Conservation (phyloP, 2,113 vertebrate species). For the Actinemys pallida region DNA sequence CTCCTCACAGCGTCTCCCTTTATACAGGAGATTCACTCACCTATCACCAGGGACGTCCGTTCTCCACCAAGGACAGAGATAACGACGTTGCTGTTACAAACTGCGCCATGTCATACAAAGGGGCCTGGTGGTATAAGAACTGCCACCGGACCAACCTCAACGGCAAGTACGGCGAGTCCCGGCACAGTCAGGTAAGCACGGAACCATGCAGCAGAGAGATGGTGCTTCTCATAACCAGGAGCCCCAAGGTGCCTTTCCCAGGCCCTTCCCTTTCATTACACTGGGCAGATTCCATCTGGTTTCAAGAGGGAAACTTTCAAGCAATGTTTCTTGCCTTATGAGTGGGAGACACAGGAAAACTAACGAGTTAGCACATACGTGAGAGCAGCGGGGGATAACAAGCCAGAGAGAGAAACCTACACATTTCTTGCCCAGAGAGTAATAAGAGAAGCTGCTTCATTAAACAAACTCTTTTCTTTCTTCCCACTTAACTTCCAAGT, state of each 20-base stretch:
- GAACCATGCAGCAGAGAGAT: not conserved
- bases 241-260: too few relatives aligned
- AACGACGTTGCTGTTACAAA: slow-evolving; percentile 98
- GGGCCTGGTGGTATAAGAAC: slow-evolving; percentile 99
- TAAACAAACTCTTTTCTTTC: not conserved
- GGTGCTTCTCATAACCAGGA: fast-evolving
- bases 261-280: not conserved
- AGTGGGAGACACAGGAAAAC: not conserved
- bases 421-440: not conserved
- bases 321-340: not conserved
- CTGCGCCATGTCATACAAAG: slow-evolving; percentile 98
- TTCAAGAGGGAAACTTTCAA: not conserved
- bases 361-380: not conserved
- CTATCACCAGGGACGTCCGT: slow-evolving; percentile 98
- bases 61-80: slow-evolving; percentile 98
- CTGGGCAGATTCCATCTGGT: not conserved
- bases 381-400: not conserved
- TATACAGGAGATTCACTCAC: slow-evolving; percentile 94
- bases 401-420: not conserved
- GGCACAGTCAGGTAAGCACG: slow-evolving; percentile 93
- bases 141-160: slow-evolving; percentile 99
- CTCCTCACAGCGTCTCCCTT: not conserved
- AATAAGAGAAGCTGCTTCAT: not conserved
- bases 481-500: not conserved
- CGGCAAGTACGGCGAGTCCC: slow-evolving; percentile 96